Conservation (phyloP, 2,888 invertebrate species). For the Drosophila gaucha region DNA sequence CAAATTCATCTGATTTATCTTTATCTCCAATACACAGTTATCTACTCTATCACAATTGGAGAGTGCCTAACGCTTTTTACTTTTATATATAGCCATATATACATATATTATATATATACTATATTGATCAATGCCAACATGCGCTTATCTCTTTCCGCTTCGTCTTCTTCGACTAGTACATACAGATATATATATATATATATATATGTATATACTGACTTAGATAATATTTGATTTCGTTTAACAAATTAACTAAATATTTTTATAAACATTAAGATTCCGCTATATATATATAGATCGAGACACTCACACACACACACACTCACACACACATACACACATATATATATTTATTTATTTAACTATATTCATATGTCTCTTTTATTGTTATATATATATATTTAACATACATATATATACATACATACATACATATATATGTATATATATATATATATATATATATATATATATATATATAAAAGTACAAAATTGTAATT, state of each 20-base stretch:
- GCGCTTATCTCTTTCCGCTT: no score
- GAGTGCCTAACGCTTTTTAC: conserved; percentile 14
- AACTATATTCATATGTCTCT: conserved; percentile 1
- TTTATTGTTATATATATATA: neutral
- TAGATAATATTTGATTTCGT: conserved; percentile 16
- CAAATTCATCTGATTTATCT: neutral
- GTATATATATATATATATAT: conserved; percentile 14
- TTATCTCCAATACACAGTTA: conserved; percentile 14
- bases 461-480: conserved; percentile 54
- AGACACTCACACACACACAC: conserved; percentile 23
- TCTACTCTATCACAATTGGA: conserved; percentile 61
- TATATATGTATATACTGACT: conserved; percentile 16
- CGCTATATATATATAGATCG: conserved; percentile 16
- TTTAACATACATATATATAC: conserved; percentile 23
- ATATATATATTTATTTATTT: conserved; percentile 10
- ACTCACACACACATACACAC: conserved; percentile 29
- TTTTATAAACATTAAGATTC: conserved; percentile 45
- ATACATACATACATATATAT: conserved; percentile 18
- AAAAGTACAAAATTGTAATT: conserved; percentile 63
- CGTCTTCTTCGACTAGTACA: neutral
- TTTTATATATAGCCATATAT: conserved; percentile 1
- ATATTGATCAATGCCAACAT: no score
- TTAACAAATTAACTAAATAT: conserved; percentile 34
- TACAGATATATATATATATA: conserved; percentile 21
- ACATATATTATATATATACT: no score